phyloP scores from a whole-genome alignment of 2,113 vertebrate species.

The Pleuronectes platessa region DNA sequence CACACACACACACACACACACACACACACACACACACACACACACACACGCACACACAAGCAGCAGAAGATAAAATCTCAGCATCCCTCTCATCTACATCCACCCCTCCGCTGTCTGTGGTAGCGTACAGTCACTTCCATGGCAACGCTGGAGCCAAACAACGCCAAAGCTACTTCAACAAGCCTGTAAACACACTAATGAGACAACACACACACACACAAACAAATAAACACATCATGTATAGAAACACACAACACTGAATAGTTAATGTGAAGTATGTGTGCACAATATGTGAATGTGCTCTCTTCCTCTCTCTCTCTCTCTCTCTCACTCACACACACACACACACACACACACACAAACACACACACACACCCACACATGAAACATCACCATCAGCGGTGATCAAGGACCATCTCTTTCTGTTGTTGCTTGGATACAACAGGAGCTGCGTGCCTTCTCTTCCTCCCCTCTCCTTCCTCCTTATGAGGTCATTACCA shows the following conservation, averaged over 20 bases:
- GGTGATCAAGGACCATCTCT: conserved; percentile 70
- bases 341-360: conserved; percentile 39
- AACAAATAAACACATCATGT: background rate
- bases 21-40: conserved; percentile 14
- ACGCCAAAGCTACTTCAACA: conserved; percentile 49
- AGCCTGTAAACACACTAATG: conserved; percentile 40
- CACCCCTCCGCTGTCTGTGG: conserved; percentile 43
- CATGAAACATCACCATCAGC: conserved; percentile 58
- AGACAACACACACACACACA: background rate
- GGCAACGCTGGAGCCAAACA: conserved; percentile 55
- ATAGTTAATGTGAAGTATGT: background rate
- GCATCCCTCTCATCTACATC: conserved; percentile 50
- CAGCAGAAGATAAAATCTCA: conserved; percentile 38
- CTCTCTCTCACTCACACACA: background rate
- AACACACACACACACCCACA: conserved; percentile 34
- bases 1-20: background rate
- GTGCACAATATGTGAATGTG: background rate
- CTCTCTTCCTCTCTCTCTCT: background rate
- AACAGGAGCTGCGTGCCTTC: conserved; percentile 65
- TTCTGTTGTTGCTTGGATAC: conserved; percentile 83
- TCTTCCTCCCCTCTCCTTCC: conserved; percentile 4
- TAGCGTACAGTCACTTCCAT: conserved; percentile 52
- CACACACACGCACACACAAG: no score
- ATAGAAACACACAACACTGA: background rate
- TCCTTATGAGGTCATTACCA: conserved; percentile 50